Evolutionary conservation across 2,888 invertebrate species (phyloP), one percentile per base, ranked within the genome.

Genomic region (Lasiommata megera): DNA sequence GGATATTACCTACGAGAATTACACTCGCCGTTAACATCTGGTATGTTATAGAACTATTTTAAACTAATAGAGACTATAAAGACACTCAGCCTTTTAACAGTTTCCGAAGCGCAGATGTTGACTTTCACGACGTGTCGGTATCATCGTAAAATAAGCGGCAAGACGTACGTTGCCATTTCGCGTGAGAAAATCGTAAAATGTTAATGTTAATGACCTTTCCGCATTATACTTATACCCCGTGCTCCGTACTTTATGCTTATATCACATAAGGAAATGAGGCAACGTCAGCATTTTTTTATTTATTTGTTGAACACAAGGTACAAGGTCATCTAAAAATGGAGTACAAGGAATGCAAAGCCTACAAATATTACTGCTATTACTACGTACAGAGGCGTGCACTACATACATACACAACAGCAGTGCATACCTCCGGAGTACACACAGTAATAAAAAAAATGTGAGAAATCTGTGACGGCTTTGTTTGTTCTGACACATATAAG

Each of bases 171-270:
- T 11, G 40, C 40, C 51, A 52, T 52, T 52, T 41, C 52, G 3
- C 52, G 52, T 41, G 52, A 52, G 52, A 41, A 52, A 51, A 40
- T 14, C 40, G 28, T 51, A 40, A 51, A 51, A 51, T 40, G 51
- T 51, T 48, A 48, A 48, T 37, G 48, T 48, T 51, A 51, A 51
- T 51, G 51, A 51, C 51, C 51, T 38, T 38, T 40, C 51, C 1
- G 18, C 14, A 11, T 28, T 41, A 31, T 40, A 40, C n/a, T n/a
- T n/a, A n/a, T n/a, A n/a, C n/a, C n/a, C 16, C 17, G n/a, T 28
- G 31, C 50, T 37, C 36, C 37, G 23, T 18, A 34, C 34, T 5
- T 38, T 29, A 29, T 11, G 37, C 6, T 28, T 50, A 14, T 44
- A 11, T 31, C 29, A 46, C 46, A 46, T 46, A 9, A 28, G 14